A percentile compares a stretch with the other conserved stretches of the same genome.
Conservation (phyloP, 2,888 invertebrate species). For the Glyphotaelius pellucidus region DNA sequence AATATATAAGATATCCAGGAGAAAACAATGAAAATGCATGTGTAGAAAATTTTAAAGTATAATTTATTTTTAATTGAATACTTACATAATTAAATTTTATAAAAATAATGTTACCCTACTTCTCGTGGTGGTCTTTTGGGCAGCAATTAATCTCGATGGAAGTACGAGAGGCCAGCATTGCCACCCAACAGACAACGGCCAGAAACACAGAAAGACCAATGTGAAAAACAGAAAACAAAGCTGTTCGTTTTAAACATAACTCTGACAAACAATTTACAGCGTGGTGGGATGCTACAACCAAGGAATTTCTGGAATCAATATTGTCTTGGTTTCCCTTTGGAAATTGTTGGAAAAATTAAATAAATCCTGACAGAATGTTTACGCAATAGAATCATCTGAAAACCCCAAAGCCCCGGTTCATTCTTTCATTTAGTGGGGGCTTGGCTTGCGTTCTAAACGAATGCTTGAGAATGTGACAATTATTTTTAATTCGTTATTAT, state of each 20-base stretch:
- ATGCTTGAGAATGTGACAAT: not conserved
- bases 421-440: no score
- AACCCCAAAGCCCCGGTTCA: no score
- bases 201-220: not conserved
- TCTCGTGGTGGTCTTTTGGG: conserved; percentile 13
- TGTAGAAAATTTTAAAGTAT: conserved; percentile 49
- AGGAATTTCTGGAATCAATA: conserved; percentile 23
- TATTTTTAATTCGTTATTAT: not conserved
- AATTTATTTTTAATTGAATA: conserved; percentile 55
- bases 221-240: not conserved
- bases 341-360: conserved; percentile 41
- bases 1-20: no score
- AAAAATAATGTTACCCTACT: conserved; percentile 56
- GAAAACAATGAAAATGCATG: conserved; percentile 10
- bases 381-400: no score
- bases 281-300: not conserved
- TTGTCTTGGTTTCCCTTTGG: not conserved
- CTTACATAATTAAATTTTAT: conserved; percentile 60
- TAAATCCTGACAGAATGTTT: not conserved
- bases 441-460: not conserved
- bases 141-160: conserved; percentile 8
- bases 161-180: not conserved
- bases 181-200: not conserved
- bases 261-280: conserved; percentile 24
- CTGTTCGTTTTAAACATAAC: not conserved